A percentile compares a stretch with the other conserved stretches of the same genome.
Evolutionary conservation across 2,113 vertebrate species (phyloP).

Genomic region (Takifugu flavidus): DNA sequence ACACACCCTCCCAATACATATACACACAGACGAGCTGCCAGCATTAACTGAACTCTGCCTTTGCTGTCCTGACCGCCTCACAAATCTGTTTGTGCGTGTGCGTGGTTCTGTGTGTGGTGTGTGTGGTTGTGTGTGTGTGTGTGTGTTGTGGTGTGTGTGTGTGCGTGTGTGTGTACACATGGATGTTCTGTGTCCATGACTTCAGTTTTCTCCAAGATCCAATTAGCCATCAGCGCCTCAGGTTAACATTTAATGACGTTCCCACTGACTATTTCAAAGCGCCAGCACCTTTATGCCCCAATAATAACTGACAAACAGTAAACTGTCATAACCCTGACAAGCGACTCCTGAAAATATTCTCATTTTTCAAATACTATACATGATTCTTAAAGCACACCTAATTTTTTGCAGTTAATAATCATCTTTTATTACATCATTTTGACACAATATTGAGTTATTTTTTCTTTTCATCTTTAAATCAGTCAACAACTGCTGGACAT

Average conservation of each 20-base stretch:
- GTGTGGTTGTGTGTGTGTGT: not conserved
- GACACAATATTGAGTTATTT: too few species aligned
- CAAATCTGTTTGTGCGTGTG: not conserved
- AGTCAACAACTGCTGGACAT: too few species aligned
- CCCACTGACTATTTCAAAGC: slow-evolving; percentile 11
- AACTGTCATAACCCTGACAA: too few species aligned
- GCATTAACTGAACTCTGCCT: slow-evolving; percentile 12
- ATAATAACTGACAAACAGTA: slow-evolving; percentile 1
- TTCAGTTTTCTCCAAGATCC: slow-evolving; percentile 5
- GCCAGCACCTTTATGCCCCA: slow-evolving; percentile 8
- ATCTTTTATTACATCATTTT: too few species aligned
- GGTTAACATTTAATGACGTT: slow-evolving; percentile 33
- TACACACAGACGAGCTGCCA: slow-evolving; percentile 23
- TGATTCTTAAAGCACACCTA: too few species aligned
- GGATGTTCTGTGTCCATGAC: slow-evolving; percentile 6
- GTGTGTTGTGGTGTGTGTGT: not conserved
- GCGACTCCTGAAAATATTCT: not conserved
- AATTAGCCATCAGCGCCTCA: slow-evolving; percentile 28
- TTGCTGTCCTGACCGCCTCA: slow-evolving; percentile 3
- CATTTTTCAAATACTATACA: too few species aligned
- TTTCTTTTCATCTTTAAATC: too few species aligned
- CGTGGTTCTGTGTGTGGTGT: not conserved
- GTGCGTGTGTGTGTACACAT: slow-evolving; percentile 1
- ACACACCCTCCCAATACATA: not conserved
- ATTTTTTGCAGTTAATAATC: too few species aligned